Conservation (phyloP, 2,113 vertebrate species). For the Nettapus auritus region DNA sequence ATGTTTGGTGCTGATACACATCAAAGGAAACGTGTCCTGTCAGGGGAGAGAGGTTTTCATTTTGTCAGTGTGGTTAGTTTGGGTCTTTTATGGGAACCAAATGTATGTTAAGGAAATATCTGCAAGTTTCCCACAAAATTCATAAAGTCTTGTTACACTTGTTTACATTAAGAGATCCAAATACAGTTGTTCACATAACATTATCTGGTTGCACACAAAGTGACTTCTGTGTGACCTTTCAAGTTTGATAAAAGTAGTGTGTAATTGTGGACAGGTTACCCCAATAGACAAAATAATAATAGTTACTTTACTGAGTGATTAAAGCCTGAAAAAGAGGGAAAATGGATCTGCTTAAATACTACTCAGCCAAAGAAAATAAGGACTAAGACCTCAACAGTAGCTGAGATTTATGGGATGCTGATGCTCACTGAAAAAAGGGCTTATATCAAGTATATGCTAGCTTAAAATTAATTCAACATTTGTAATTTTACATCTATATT, state of each 20-base stretch:
- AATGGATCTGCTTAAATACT: constrained; percentile 19
- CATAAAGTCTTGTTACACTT: constrained; percentile 33
- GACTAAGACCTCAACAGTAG: background rate
- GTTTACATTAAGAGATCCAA: constrained; percentile 54
- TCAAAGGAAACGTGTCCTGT: background rate
- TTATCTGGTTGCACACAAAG: constrained; percentile 8
- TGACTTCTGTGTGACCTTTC: constrained; percentile 43
- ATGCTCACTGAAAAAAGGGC: background rate
- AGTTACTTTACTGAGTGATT: constrained; percentile 44
- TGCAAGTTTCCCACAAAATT: constrained; percentile 53
- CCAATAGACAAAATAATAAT: constrained; percentile 37
- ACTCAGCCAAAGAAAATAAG: constrained; percentile 1
- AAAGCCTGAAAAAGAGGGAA: constrained; percentile 12
- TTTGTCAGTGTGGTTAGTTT: background rate
- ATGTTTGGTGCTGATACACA: background rate
- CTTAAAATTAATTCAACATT: constrained; percentile 43
- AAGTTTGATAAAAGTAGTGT: background rate
- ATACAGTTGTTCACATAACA: constrained; percentile 50
- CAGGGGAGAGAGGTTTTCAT: background rate
- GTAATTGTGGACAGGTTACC: constrained; percentile 1
- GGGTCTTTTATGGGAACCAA: constrained; percentile 1
- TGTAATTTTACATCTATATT: background rate
- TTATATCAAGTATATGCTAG: background rate
- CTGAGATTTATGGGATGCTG: constrained; percentile 19
- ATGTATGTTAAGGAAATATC: background rate